phyloP scores from a whole-genome alignment of 2,113 vertebrate species.

The Fulica atra region DNA sequence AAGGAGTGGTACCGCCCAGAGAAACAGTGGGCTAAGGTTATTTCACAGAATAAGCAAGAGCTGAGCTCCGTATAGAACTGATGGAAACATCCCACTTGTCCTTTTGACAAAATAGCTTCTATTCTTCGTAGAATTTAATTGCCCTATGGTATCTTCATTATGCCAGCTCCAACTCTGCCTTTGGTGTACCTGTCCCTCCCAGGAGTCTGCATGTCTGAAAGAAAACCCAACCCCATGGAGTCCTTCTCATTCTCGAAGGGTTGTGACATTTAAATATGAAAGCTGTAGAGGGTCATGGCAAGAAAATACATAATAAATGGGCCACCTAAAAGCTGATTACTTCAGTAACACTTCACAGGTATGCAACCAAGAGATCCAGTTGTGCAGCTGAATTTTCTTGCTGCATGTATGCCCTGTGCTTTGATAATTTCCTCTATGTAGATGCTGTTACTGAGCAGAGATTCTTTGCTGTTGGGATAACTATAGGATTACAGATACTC shows the following conservation, averaged over 20 bases:
- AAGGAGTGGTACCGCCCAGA: background rate
- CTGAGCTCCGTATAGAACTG: background rate
- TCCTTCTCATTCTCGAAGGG: background rate
- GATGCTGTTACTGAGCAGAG: background rate
- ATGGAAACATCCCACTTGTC: background rate
- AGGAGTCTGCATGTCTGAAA: background rate
- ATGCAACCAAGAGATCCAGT: background rate
- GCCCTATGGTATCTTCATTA: background rate
- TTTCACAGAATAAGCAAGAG: background rate
- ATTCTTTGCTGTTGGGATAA: background rate
- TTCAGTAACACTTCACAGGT: background rate
- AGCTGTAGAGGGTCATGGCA: background rate
- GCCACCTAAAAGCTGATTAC: background rate
- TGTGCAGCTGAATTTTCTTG: background rate
- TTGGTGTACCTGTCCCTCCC: background rate
- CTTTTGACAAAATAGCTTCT: background rate
- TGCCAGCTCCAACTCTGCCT: background rate
- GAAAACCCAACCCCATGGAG: background rate
- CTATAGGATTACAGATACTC: slow-evolving; percentile 32
- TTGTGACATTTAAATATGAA: background rate
- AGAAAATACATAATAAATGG: background rate
- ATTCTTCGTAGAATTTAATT: background rate
- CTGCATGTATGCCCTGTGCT: background rate
- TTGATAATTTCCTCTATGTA: background rate
- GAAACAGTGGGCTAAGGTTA: background rate